Evolutionary conservation across 1,140 invertebrate genomes (phyloP), one percentile per base, ranked within the genome.

Genomic region (Papilio dardanus): DNA sequence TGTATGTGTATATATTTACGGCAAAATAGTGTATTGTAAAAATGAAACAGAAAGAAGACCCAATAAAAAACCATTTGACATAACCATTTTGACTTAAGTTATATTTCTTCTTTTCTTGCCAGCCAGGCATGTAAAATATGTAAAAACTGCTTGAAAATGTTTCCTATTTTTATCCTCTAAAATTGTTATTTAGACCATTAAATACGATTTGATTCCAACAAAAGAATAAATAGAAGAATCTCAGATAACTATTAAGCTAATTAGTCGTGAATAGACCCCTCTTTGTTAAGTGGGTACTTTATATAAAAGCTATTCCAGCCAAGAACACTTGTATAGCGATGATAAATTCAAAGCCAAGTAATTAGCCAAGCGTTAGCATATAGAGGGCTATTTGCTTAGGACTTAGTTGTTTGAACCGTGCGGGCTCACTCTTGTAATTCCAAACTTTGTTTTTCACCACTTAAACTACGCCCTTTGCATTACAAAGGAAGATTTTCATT

Each of bases 361-460:
- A 62, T 62, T 62, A 62, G 21, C 10, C 54, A 62, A 28, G 65
- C 65, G 65, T 67, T 33, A n/a, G 12, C 33, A 54, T 54, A 54
- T 54, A 54, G 30, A 16, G 54, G 54, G 24, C 30, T 69, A 69
- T 69, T 69, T 69, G 67, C 19, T 69, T 69, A 69, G 67, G 67
- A 37, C 67, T 69, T 21, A n/a, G 21, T 37, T 37, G 67, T 69
- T 42, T 10, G 6, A 37, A 68, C 65, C 19, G 35, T 12, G 0
- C n/a, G 35, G 31, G 33, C 3, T 69, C 31, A 69, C 31, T 62
- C 19, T 62, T 62, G 54, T 58, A 16, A 62, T 62, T 14, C 54
- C 33, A 69, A 69, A 69, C 67, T 69, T 40, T 69, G 67, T 35
- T 69, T 40, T 69, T 24, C 67, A 69, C 16, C 67, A 69, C 65